Conservation (phyloP, 30 jellyfish, hydroid and myxozoan genomes). For the Aurelia aurita region DNA sequence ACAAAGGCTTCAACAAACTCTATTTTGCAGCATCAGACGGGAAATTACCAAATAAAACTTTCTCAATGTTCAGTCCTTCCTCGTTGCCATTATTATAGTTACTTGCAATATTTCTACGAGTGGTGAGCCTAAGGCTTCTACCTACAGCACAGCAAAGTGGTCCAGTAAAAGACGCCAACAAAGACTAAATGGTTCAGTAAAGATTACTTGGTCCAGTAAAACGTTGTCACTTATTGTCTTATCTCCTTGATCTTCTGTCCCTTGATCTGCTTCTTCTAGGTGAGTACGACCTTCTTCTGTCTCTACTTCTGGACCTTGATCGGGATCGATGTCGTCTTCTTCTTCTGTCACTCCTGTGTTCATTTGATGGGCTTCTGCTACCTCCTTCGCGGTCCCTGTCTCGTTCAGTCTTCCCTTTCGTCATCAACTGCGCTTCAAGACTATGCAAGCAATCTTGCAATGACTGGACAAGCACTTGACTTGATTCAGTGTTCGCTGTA, state of each 20-base stretch:
- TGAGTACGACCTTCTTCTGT: conserved; percentile 84
- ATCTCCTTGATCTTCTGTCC: conserved; percentile 83
- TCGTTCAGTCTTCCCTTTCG: conserved; percentile 82
- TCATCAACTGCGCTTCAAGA: conserved; percentile 97
- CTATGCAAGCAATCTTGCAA: conserved; percentile 98
- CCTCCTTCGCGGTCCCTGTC: conserved; percentile 75
- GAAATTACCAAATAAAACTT: too few species aligned
- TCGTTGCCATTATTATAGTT: too few species aligned
- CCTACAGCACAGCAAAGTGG: too few species aligned
- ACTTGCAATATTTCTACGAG: too few species aligned
- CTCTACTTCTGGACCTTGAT: conserved; percentile 91
- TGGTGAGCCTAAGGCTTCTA: too few species aligned
- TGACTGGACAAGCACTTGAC: conserved; percentile 92
- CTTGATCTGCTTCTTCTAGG: conserved; percentile 90
- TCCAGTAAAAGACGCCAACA: too few species aligned
- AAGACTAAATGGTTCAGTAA: too few species aligned
- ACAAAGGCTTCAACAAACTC: too few species aligned
- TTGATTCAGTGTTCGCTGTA: conserved; percentile 95
- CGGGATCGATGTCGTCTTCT: conserved; percentile 95
- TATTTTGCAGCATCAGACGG: too few species aligned
- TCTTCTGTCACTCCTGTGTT: conserved; percentile 76
- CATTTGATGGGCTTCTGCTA: conserved; percentile 74
- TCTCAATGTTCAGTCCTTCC: too few species aligned
- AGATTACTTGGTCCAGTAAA: too few species aligned
- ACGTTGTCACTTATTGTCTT: not conserved